Conservation (phyloP, 64 coral and sea anemone species). For the Anthopleura sola region DNA sequence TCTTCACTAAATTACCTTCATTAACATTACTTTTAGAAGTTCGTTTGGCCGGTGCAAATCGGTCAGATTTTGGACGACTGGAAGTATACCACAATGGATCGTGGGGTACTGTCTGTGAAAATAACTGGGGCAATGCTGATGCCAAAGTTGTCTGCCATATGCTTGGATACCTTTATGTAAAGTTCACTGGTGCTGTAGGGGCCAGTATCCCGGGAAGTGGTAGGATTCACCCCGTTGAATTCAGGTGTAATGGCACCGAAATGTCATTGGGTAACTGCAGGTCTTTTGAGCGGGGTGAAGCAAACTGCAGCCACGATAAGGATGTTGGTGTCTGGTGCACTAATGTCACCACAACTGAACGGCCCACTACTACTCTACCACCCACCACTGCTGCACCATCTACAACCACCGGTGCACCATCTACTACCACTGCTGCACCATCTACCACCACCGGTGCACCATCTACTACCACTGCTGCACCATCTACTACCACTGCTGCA, state of each 20-base stretch:
- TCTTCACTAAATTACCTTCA: too few species aligned
- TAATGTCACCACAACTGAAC: background rate
- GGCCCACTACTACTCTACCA: background rate
- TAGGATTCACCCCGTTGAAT: conserved; percentile 33
- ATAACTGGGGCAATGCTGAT: conserved; percentile 45
- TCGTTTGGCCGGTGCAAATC: conserved; percentile 28
- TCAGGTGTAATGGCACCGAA: conserved; percentile 44
- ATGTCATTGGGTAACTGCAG: conserved; percentile 29
- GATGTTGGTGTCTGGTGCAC: conserved; percentile 10
- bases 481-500: too few species aligned
- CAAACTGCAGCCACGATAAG: conserved; percentile 1
- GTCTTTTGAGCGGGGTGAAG: background rate
- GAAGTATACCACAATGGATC: conserved; percentile 33
- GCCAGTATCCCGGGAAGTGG: conserved; percentile 20
- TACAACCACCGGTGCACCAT: background rate
- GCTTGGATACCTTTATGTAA: conserved; percentile 22
- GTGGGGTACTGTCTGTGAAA: conserved; percentile 60
- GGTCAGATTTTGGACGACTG: conserved; percentile 41
- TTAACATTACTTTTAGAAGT: background rate
- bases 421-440: background rate
- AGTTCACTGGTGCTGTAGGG: background rate
- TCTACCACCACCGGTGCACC: background rate
- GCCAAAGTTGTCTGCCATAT: conserved; percentile 45
- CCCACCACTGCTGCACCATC: background rate
- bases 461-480: too few species aligned